Percentiles rank a stretch among this genome's conserved stretches.
Evolutionary conservation across 2,888 invertebrate genomes (phyloP).

Genomic region (Polyommatus icarus): DNA sequence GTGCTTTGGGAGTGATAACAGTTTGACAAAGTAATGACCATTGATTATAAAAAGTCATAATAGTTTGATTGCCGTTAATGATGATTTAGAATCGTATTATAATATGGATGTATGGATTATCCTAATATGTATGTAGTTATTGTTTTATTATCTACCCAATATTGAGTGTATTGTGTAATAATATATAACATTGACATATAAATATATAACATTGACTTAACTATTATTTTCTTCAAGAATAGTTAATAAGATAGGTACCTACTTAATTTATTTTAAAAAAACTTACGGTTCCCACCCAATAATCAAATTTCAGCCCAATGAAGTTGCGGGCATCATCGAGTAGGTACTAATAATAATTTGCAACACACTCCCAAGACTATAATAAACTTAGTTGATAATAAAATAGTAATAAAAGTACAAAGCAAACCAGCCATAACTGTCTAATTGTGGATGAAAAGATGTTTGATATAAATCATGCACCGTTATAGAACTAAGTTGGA

Average conservation of each 20-base stretch:
- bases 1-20: neutral
- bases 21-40: neutral
- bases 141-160: too few species aligned
- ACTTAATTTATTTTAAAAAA: too few species aligned
- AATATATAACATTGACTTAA: too few species aligned
- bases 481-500: conserved; percentile 1
- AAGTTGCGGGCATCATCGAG: too few species aligned
- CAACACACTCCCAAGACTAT: neutral
- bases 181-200: too few species aligned
- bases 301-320: too few species aligned
- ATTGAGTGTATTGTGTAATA: too few species aligned
- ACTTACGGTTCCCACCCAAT: too few species aligned
- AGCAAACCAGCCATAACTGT: neutral
- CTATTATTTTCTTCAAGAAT: too few species aligned
- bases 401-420: conserved; percentile 14
- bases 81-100: neutral
- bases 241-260: too few species aligned
- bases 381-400: neutral
- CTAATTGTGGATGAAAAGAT: conserved; percentile 22
- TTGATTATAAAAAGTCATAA: neutral
- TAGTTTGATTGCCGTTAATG: neutral
- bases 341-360: neutral
- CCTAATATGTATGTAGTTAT: too few species aligned
- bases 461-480: conserved; percentile 7
- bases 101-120: too few species aligned